Evolutionary conservation across 2,888 invertebrate genomes (phyloP), one percentile per base, ranked within the genome.

Genomic region (Lasioglossum figueresi): DNA sequence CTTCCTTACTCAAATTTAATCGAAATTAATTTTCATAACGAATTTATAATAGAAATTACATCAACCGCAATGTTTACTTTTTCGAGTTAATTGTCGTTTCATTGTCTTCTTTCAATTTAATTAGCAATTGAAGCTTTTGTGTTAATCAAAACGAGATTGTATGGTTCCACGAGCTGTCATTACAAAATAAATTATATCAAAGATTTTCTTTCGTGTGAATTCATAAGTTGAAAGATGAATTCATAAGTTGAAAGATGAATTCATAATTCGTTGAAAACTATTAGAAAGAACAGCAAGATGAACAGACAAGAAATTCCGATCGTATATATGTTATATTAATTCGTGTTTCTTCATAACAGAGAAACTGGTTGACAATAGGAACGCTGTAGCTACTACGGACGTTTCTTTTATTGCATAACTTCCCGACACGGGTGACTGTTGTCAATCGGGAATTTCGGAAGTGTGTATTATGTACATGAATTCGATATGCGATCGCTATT

Each of bases 401-500:
- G 27, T 59, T 14, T 27, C 12, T 27, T 59, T 59, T 27, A 59
- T 59, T 31, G 59, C 27, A 59, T 59, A 59, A 59, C 59, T 34
- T 19, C 16, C 16, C 23, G 4, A 5, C 31, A 27, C 14, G 23
- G 2, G 43, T 5, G 8, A n/a, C 45, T 4, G n/a, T 23, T 4
- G 10, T 37, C 6, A 34, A 34, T 8, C 12, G 31, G 23, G 63
- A 70, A 72, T 76, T 68, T 72, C 12, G 59, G n/a, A 78, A 66
- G 63, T 19, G 76, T 31, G 79, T 4, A 72, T 31, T 56, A 4
- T 34, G 19, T 23, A 23, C 66, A 23, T 37, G 66, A 16, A 34
- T 10, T 12, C 19, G 31, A 72, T 45, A 48, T 37, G 27, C 48
- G 48, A 52, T 43, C 31, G 68, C 43, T 48, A 85, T 74, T 70